Conservation (phyloP, 2,113 vertebrate species). For the Otolemur garnettii region DNA sequence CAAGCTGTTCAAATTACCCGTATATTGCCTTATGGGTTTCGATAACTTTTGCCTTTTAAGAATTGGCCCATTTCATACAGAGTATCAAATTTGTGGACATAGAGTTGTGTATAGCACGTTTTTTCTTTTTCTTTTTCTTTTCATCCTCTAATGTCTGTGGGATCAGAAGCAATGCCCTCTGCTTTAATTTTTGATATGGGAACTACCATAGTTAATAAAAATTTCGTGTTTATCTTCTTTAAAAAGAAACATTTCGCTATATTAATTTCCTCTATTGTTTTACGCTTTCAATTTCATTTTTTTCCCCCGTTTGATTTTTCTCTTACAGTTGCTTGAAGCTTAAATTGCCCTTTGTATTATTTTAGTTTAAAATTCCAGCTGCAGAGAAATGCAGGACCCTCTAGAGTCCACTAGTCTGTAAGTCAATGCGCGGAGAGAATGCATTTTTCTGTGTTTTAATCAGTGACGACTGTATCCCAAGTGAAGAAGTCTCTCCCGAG, state of each 20-base stretch:
- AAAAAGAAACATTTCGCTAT: neutral
- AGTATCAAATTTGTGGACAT: neutral
- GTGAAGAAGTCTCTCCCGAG: neutral
- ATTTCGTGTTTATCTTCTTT: neutral
- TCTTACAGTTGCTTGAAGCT: neutral
- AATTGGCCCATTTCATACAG: neutral
- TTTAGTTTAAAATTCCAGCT: slow-evolving; percentile 9
- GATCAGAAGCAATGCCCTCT: neutral
- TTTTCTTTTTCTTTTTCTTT: neutral
- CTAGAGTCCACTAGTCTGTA: neutral
- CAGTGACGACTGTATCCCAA: neutral
- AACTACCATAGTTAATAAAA: neutral
- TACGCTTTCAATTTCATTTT: neutral
- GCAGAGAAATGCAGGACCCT: neutral
- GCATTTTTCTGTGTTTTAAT: neutral
- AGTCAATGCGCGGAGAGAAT: neutral
- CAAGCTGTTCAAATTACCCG: neutral
- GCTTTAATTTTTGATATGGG: neutral
- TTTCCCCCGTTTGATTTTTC: neutral
- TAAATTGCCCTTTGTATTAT: neutral
- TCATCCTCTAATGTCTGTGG: neutral
- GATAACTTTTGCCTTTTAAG: neutral
- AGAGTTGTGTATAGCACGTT: neutral
- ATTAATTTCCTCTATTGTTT: slow-evolving; percentile 1
- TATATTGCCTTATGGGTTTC: neutral